Evolutionary conservation across 2,113 vertebrate species (phyloP), one percentile per base, ranked within the genome.

Genomic region (Crotalus tigris): DNA sequence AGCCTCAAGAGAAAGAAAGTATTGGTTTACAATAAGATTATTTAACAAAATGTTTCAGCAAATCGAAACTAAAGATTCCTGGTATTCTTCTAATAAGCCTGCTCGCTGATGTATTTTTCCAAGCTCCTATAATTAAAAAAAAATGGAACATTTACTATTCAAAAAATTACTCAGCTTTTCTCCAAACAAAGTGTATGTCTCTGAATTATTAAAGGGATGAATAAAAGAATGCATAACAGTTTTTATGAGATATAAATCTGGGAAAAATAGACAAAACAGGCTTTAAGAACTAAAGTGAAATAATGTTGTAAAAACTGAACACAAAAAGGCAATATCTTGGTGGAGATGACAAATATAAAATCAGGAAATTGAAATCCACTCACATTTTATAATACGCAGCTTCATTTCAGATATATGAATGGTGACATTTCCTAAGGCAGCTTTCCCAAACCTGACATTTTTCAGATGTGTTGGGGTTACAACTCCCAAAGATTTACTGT

Each of bases 271-370:
- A 33, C 81, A 19, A 85, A 46, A 4, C 58, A 23, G 1, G 5
- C 46, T 85, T 95, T 69, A 87, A 59, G 91, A 21, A 49, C 23
- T 13, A 24, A 92, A 93, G 39, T 44, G 86, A 94, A 93, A 81
- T 95, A 93, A 21, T 7, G 85, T 24, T 19, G 69, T 33, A 92
- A 93, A 2, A 89, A 87, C 13, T 91, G 44, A 93, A 86, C 1
- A 88, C 91, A 95, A 75, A 17, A 94, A 86, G 0, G 24, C 5
- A 75, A 15, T 55, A 12, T 21, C 5, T 29, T 33, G 53, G 11
- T 93, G 29, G 2, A 95, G 91, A 53, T 51, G 85, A 69, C 26
- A 93, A 90, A 89, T 1, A 29, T 4, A 58, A 0, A 86, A 17
- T 5, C 91, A 87, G 58, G 93, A 24, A 85, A n/a, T 19, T 93